Evolutionary conservation across 2,113 vertebrate species (phyloP).

Genomic region (Triplophysa dalaica): DNA sequence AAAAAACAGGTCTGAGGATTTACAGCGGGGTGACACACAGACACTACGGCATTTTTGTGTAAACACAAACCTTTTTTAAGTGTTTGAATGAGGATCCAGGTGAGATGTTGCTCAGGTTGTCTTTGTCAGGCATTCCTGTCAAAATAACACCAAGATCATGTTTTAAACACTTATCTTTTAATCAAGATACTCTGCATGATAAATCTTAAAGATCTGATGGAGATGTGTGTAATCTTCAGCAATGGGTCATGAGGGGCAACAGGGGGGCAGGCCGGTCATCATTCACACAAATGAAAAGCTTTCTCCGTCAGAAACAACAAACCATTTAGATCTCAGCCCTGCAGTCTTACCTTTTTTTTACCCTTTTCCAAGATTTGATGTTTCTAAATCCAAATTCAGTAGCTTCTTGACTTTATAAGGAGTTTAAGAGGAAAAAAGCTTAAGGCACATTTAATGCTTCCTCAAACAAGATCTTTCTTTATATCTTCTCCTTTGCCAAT

Average conservation of each 20-base stretch:
- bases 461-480: too few species aligned
- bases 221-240: conserved; percentile 27
- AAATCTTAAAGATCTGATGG: not conserved
- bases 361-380: too few species aligned
- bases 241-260: conserved; percentile 35
- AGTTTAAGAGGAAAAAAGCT: too few species aligned
- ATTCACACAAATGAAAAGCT: conserved; percentile 19
- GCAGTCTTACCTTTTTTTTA: conserved; percentile 22
- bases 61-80: conserved; percentile 81
- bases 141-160: conserved; percentile 3
- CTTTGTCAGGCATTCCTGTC: conserved; percentile 91
- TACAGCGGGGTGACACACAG: not conserved
- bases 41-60: not conserved
- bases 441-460: too few species aligned
- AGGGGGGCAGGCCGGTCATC: conserved; percentile 21
- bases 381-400: not conserved
- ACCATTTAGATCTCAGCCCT: conserved; percentile 36
- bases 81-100: conserved; percentile 82
- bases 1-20: too few species aligned
- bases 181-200: not conserved
- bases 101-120: conserved; percentile 81
- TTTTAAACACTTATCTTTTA: not conserved
- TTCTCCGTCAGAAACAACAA: conserved; percentile 33
- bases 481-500: too few species aligned
- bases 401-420: not conserved